phyloP scores from a whole-genome alignment of 2,113 vertebrate genomes.

The Nothobranchius furzeri region DNA sequence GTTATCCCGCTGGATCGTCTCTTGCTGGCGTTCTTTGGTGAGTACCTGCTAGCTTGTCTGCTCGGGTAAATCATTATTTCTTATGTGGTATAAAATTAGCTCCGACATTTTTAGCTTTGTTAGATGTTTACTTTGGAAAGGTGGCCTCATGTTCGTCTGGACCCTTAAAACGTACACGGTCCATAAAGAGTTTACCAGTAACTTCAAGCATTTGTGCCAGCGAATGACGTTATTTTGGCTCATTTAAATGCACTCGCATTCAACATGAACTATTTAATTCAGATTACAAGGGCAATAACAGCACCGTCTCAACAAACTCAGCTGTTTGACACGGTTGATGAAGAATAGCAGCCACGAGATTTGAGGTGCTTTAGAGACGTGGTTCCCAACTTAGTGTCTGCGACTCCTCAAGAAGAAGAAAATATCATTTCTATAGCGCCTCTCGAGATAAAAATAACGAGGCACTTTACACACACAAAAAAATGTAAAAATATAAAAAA shows the following conservation, averaged over 20 bases:
- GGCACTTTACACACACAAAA: too few relatives aligned
- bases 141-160: neutral
- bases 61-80: neutral
- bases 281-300: too few relatives aligned
- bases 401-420: too few relatives aligned
- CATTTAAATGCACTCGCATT: too few relatives aligned
- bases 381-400: too few relatives aligned
- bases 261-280: too few relatives aligned
- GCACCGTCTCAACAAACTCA: neutral
- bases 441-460: too few relatives aligned
- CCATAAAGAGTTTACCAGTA: neutral
- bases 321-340: neutral
- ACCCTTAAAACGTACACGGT: neutral
- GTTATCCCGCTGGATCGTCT: neutral
- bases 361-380: too few relatives aligned
- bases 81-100: too few relatives aligned
- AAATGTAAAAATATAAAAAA: too few relatives aligned
- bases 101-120: neutral
- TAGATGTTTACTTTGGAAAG: neutral
- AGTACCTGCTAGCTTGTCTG: slow-evolving; percentile 9
- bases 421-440: too few relatives aligned
- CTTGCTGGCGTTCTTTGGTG: slow-evolving; percentile 26
- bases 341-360: neutral
- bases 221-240: too few relatives aligned
- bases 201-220: neutral